phyloP scores from a whole-genome alignment of 1,140 invertebrate species.

The Nasonia longicornis region DNA sequence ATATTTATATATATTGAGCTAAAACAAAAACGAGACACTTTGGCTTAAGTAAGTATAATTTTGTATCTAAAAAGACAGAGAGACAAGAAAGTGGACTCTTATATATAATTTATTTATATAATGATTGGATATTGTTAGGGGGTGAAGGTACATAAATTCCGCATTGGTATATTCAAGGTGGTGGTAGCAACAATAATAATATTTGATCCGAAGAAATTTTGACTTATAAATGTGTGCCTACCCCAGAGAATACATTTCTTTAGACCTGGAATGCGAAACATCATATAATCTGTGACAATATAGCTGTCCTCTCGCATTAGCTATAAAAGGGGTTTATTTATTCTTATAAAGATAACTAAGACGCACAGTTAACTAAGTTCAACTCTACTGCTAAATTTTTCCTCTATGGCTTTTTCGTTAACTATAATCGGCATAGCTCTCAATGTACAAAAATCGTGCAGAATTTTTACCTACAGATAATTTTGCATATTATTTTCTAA shows the following conservation, averaged over 20 bases:
- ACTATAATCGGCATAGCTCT: not conserved
- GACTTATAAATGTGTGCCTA: conserved; percentile 48
- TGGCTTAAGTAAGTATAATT: not conserved
- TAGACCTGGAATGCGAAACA: conserved; percentile 65
- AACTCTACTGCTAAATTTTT: conserved; percentile 26
- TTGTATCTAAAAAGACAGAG: not conserved
- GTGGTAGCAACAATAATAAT: not conserved
- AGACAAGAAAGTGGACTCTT: not conserved
- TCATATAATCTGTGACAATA: conserved; percentile 59
- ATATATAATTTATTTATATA: conserved; percentile 8
- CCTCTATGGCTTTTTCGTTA: not conserved
- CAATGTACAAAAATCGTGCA: conserved; percentile 14
- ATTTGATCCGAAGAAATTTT: not conserved
- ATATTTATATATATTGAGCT: conserved; percentile 9
- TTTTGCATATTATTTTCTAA: not conserved
- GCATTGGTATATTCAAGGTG: conserved; percentile 2
- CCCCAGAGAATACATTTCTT: conserved; percentile 63
- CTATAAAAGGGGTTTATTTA: conserved; percentile 44
- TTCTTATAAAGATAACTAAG: conserved; percentile 27
- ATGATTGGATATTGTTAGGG: not conserved
- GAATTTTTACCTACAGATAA: not conserved
- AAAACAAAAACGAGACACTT: not conserved
- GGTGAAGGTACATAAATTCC: not conserved
- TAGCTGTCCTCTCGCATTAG: conserved; percentile 46
- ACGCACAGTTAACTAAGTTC: conserved; percentile 22